Percentiles rank a stretch among this genome's conserved stretches.
These are phyloP conservation scores for Polyergus mexicanus DNA, from an alignment of 1,140 invertebrate genomes.

Conservation along the genomic window DNA sequence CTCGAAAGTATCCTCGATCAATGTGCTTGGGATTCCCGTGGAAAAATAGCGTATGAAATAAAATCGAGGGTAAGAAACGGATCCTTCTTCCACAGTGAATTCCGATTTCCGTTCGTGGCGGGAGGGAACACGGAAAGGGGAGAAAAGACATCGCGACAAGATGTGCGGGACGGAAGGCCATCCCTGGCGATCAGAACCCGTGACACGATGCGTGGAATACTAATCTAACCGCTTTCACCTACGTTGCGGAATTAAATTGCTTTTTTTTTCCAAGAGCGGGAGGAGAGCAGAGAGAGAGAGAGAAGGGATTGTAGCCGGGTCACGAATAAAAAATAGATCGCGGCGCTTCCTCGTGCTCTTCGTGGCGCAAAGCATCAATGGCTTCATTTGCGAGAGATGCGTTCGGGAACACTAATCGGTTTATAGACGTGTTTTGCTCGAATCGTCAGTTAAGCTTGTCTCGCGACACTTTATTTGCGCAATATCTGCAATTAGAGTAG, in stretches of 20 bases:
- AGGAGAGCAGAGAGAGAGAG: neutral
- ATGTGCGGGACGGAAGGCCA: neutral
- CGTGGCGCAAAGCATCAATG: slow-evolving; percentile 30
- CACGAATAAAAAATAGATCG: slow-evolving; percentile 19
- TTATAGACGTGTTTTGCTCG: slow-evolving; percentile 39
- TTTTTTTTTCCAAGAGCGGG: slow-evolving; percentile 8
- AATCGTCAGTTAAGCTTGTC: slow-evolving; percentile 20
- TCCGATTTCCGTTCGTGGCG: slow-evolving; percentile 34
- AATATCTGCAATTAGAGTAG: slow-evolving; percentile 47
- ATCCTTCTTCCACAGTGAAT: slow-evolving; percentile 40
- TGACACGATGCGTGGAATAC: slow-evolving; percentile 62
- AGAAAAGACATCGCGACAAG: neutral
- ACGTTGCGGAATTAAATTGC: slow-evolving; percentile 47
- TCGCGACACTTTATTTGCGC: slow-evolving; percentile 39
- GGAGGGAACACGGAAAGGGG: neutral
- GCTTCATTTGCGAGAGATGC: slow-evolving; percentile 50
- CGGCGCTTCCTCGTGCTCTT: neutral
- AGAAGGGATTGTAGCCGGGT: neutral
- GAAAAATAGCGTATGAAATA: slow-evolving; percentile 40
- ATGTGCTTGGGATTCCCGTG: slow-evolving; percentile 45
- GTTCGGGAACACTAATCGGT: slow-evolving; percentile 35
- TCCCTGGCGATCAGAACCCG: slow-evolving; percentile 41
- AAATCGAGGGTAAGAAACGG: slow-evolving; percentile 7
- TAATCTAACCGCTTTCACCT: slow-evolving; percentile 56
- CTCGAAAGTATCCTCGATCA: slow-evolving; percentile 61